Conservation (phyloP, 2,888 invertebrate species). For the Limnephilus rhombicus region DNA sequence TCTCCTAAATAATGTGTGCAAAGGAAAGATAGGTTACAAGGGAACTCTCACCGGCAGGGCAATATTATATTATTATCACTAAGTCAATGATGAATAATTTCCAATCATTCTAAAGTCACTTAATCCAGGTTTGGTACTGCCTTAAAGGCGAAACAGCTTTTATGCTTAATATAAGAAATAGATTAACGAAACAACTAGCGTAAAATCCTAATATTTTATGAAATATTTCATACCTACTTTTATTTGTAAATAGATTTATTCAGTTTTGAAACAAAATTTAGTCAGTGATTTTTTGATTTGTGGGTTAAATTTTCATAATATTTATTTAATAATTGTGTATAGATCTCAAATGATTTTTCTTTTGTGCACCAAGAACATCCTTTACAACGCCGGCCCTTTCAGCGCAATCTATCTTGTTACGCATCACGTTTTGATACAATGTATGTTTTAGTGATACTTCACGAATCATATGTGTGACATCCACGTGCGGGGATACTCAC, state of each 20-base stretch:
- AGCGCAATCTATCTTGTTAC: no score
- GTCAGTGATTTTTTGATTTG: not conserved
- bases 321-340: not conserved
- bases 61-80: not conserved
- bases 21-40: not conserved
- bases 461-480: no score
- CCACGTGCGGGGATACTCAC: no score
- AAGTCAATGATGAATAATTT: slow-evolving; percentile 1
- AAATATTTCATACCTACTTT: not conserved
- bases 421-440: no score
- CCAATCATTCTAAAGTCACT: not conserved
- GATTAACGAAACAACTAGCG: not conserved
- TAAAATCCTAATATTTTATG: not conserved
- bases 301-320: not conserved
- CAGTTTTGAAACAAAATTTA: not conserved
- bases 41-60: not conserved
- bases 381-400: no score
- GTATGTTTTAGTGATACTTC: no score
- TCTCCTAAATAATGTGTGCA: not conserved
- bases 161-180: not conserved
- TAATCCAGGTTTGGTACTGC: slow-evolving; percentile 3
- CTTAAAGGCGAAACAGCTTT: slow-evolving; percentile 12
- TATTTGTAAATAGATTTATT: not conserved
- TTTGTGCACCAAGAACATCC: not conserved
- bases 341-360: not conserved